Evolutionary conservation across 2,113 vertebrate species (phyloP).

Genomic region (Progne subis): DNA sequence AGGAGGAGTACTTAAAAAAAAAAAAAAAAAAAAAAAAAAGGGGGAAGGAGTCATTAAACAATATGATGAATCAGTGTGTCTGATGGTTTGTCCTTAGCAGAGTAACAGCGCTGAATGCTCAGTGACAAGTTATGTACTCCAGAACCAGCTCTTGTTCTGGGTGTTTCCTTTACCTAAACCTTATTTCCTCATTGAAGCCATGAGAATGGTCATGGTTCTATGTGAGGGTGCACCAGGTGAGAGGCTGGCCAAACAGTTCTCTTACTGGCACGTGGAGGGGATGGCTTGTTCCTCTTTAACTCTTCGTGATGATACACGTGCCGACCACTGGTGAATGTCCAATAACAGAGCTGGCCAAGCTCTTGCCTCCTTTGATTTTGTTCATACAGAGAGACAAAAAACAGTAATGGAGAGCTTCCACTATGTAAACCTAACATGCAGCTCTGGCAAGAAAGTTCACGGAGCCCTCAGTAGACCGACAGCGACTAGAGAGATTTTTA

Average conservation of each 20-base stretch:
- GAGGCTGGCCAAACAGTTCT: background rate
- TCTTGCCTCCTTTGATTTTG: slow-evolving; percentile 75
- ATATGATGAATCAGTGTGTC: background rate
- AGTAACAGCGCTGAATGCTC: background rate
- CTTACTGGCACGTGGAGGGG: background rate
- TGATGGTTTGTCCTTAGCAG: background rate
- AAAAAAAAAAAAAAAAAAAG: background rate
- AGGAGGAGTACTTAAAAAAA: background rate
- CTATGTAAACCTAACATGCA: slow-evolving; percentile 92
- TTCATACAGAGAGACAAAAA: slow-evolving; percentile 86
- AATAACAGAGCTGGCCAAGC: slow-evolving; percentile 52
- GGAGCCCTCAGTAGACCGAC: slow-evolving; percentile 82
- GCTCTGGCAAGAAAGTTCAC: slow-evolving; percentile 77
- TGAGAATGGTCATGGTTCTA: background rate
- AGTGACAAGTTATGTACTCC: background rate
- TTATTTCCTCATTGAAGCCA: background rate
- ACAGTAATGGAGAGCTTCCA: slow-evolving; percentile 89
- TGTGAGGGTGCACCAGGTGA: background rate
- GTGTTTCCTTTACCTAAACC: background rate
- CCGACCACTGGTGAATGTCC: slow-evolving; percentile 23
- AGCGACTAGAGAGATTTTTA: slow-evolving; percentile 81
- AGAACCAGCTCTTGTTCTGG: background rate
- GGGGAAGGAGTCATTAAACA: background rate
- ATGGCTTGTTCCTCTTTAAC: background rate
- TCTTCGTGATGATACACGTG: background rate